These are phyloP conservation scores for Machimus atricapillus DNA, from an alignment of 2,888 invertebrate species.

Conservation along the genomic window DNA sequence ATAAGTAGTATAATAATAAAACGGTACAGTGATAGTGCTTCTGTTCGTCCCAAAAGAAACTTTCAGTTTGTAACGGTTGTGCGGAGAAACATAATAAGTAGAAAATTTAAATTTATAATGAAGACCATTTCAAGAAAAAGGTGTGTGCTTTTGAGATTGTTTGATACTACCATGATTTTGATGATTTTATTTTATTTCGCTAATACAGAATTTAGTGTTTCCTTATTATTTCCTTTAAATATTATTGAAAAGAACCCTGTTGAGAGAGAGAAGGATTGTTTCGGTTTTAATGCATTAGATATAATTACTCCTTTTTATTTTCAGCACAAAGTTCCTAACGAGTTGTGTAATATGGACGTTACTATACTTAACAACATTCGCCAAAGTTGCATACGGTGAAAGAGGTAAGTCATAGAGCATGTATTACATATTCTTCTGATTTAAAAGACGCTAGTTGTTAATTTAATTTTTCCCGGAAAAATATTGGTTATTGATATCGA, in stretches of 20 bases:
- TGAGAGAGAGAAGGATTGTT: background rate
- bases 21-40: background rate
- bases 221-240: too few relatives aligned
- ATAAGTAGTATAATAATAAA: background rate
- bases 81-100: too few relatives aligned
- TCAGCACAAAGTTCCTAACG: background rate
- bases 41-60: background rate
- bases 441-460: too few relatives aligned
- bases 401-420: slow-evolving; percentile 58
- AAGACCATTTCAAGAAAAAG: background rate
- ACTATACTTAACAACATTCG: slow-evolving; percentile 47
- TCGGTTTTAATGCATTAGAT: background rate
- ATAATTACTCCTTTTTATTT: background rate
- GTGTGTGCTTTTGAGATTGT: background rate
- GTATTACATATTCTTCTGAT: too few relatives aligned
- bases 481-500: too few relatives aligned
- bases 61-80: background rate
- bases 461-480: too few relatives aligned
- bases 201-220: too few relatives aligned
- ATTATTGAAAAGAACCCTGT: too few relatives aligned
- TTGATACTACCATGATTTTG: background rate
- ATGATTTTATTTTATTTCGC: too few relatives aligned
- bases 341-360: slow-evolving; percentile 3
- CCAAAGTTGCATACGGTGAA: slow-evolving; percentile 62
- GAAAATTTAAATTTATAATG: background rate